Evolutionary conservation across 2,113 vertebrate genomes (phyloP), one percentile per base, ranked within the genome.

Genomic region (Varanus salvator): DNA sequence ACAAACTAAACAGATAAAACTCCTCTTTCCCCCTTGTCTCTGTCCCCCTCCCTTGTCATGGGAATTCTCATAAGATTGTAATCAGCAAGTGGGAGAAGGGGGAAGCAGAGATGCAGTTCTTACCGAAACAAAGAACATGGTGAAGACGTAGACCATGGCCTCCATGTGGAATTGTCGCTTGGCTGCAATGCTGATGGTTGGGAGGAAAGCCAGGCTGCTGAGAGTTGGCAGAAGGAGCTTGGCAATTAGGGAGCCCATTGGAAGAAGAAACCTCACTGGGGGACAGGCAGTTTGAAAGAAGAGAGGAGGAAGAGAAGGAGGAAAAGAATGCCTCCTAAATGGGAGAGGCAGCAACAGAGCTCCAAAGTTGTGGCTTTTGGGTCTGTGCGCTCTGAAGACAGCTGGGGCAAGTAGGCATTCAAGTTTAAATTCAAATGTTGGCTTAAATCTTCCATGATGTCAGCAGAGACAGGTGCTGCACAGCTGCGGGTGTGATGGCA

Each of bases 121-220:
- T 96, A 99, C 99, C 97, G 97, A 97, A 21, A 96, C 96, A 50
- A 99, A 99, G 97, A 99, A 99, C 98, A 98, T 99, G 92, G 98
- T 99, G 97, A 99, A 99, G 96, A 99, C 98, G 93, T 99, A 99
- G 87, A 99, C 98, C 99, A 99, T 99, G 92, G 99, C 98, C 94
- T 99, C 99, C 98, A 99, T 99, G 97, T 99, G 98, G 96, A 99
- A 99, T 8, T 98, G 98, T 81, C 99, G 96, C 95, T 98, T 99
- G 95, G 98, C 97, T 0, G 99, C 99, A 0, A 99, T 96, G 82
- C 98, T 99, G 97, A 98, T 95, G 1, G 98, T 95, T 29, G 99
- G 99, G 81, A 99, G 97, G 90, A 99, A 97, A 86, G 98, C 99
- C 97, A 99, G 95, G 95, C 98, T 98, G 97, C 99, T 99, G 84